Base-by-base conservation (phyloP, 2,888 invertebrate genomes). In the Agrochola lota region DNA sequence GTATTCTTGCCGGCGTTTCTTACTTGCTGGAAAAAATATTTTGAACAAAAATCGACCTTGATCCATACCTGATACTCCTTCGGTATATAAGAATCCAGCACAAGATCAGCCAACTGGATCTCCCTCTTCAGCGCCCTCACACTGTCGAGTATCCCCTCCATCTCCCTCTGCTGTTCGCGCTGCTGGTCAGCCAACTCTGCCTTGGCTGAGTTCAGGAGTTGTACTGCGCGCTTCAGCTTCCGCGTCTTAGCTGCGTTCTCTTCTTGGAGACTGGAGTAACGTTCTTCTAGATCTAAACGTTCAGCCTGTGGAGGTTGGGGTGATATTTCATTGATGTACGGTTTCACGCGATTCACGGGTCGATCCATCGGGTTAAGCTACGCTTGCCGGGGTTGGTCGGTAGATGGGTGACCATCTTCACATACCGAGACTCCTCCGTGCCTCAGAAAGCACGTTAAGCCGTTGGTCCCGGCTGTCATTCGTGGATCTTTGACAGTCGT, bases 111-210 rank as follows among this genome's bases (percentile, higher is more conserved):
- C 2, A 99, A 97, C 81, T 99, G 98, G 64, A 99, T 97, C 95
- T 99, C 99, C 75, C 99, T 97, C 77, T 98, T 98, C 73, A 99
- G 97, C 75, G 99, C 98, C 23, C 99, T 97, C 70, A 99, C 98
- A 89, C 98, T 99, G 93, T 99, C 99, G 87, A 99, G 96, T 30
- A 99, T 97, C 1, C 99, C 99, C 94, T 99, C 99, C 98, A 99
- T 99, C 96, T 99, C 99, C 63, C 99, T 96, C 96, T 99, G 99
- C 92, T 99, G 99, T 91, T 99, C 99, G 83, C 99, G 97, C 92
- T 99, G 98, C 89, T 98, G 98, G 94, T 99, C 99, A 0, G 98
- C 98, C 80, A 98, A 95, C 93, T 99, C 99, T 0, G 98, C 98
- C 92, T 98, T 98, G 0, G 98, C 98, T 1, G 98, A 98, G 97